Evolutionary conservation across 1,140 invertebrate genomes (phyloP).

Genomic region (Diploscapter pachys): DNA sequence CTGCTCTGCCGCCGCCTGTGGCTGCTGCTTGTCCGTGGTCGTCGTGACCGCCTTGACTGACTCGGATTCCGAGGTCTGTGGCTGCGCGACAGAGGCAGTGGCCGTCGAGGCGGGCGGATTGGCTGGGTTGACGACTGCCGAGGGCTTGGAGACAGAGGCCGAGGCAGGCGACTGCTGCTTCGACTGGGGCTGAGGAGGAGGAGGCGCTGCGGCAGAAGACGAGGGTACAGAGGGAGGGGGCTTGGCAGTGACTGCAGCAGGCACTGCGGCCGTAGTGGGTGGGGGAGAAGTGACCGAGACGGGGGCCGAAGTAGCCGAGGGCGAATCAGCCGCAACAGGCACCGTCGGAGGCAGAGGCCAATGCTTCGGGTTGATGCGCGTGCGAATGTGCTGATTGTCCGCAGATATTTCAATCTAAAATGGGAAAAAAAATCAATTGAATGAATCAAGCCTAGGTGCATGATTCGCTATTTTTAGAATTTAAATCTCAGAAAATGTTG

Average conservation of each 20-base stretch:
- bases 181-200: not conserved
- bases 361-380: constrained; percentile 35
- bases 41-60: too few species aligned
- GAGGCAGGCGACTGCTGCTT: constrained; percentile 20
- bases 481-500: not conserved
- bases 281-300: constrained; percentile 7
- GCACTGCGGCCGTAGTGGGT: constrained; percentile 4
- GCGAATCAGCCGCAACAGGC: constrained; percentile 17
- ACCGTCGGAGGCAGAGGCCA: constrained; percentile 38
- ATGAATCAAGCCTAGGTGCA: not conserved
- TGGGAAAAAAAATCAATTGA: constrained; percentile 3
- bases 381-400: constrained; percentile 32
- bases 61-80: too few species aligned
- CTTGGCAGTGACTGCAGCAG: constrained; percentile 10
- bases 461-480: too few species aligned
- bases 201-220: not conserved
- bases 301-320: constrained; percentile 3
- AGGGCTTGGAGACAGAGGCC: constrained; percentile 7
- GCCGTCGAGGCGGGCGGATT: too few species aligned
- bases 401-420: constrained; percentile 35
- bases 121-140: too few species aligned
- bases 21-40: too few species aligned
- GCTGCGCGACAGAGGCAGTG: too few species aligned
- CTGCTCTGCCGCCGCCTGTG: too few species aligned
- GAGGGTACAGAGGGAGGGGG: constrained; percentile 16